Evolutionary conservation across 1,140 invertebrate species (phyloP), one percentile per base, ranked within the genome.

Genomic region (Drosophila athabasca): DNA sequence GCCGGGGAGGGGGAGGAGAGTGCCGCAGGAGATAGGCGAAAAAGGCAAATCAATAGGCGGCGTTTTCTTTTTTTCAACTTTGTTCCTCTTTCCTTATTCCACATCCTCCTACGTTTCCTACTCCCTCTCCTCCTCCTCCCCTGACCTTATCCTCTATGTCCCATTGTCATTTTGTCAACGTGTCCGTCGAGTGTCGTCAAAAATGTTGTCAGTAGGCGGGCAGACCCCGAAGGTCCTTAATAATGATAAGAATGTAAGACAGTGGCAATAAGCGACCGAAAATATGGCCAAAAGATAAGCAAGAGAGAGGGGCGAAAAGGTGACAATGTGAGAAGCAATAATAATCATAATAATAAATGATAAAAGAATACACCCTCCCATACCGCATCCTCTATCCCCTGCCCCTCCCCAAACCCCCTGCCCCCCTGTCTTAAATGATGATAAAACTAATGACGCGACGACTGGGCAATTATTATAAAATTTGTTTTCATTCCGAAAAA

Each of bases 131-230:
- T 13, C 26, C n/a, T n/a, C n/a, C n/a, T n/a, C n/a, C n/a, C n/a
- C n/a, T n/a, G n/a, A n/a, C 31, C 31, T 67, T 61, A 15, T 29
- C 43, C 55, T 39, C 55, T 68, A 50, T 69, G 48, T 60, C 69
- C 54, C 70, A 88, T 88, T 87, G 83, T 88, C 78, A 72, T 87
- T 82, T 88, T 88, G 78, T 88, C 83, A 87, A 87, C 83, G 70
- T 72, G 82, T 62, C 82, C 82, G 70, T 53, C 52, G 82, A 85
- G 82, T 87, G 82, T 88, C 83, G 66, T 85, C 75, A 75, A 51
- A 11, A 13, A 5, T 39, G n/a, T 54, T 69, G 61, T 51, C 4
- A 6, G 8, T 26, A 26, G 24, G 24, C 3, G 24, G 3, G 48
- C 43, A 41, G 43, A 31, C 31, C 31, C 4, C 41, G 2, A 58